Percentiles rank a stretch among this genome's conserved stretches.
Evolutionary conservation across 2,797 vertebrate genomes (phyloP).

Genomic region (Natrix natrix): DNA sequence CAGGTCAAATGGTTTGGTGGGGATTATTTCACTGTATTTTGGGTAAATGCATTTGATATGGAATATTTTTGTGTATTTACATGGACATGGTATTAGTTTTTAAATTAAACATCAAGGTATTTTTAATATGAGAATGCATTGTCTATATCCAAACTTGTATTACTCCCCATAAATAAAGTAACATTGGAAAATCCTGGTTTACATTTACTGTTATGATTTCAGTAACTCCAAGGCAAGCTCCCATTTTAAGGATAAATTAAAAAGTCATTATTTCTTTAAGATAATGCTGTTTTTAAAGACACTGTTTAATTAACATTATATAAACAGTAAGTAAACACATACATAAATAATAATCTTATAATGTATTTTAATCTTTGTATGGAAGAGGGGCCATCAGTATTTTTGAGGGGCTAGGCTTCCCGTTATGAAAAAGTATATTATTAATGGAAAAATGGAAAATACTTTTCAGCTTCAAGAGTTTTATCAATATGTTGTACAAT

Average conservation of each 20-base stretch:
- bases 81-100: background rate
- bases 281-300: background rate
- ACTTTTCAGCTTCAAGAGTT: background rate
- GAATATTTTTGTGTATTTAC: background rate
- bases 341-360: background rate
- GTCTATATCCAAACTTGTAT: background rate
- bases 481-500: background rate
- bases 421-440: background rate
- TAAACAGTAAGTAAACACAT: too few species aligned
- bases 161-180: background rate
- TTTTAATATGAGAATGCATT: background rate
- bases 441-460: background rate
- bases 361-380: background rate
- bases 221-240: background rate
- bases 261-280: background rate
- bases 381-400: background rate
- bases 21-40: background rate
- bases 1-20: background rate
- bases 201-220: background rate
- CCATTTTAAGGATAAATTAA: background rate
- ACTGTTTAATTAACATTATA: background rate
- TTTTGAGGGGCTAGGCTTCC: background rate
- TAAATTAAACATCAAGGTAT: background rate
- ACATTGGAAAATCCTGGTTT: background rate
- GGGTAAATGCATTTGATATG: background rate